A percentile compares a stretch with the other conserved stretches of the same genome.
Conservation (phyloP, 1,140 invertebrate species). For the Drosophila tani region DNA sequence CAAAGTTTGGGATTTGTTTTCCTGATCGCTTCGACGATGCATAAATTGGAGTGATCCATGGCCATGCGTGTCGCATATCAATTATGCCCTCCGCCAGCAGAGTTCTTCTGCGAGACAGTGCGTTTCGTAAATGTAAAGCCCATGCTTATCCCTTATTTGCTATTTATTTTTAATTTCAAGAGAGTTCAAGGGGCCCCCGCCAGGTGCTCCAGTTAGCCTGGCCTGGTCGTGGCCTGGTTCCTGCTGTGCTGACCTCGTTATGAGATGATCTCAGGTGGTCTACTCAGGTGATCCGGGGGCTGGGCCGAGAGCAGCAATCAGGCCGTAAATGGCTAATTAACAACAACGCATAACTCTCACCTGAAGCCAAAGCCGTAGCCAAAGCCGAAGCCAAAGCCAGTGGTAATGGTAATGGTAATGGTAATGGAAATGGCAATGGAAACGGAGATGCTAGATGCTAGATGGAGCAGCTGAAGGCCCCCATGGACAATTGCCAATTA, state of each 20-base stretch:
- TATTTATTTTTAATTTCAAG: neutral
- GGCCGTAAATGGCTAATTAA: conserved; percentile 80
- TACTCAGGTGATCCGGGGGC: conserved; percentile 33
- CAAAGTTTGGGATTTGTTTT: conserved; percentile 50
- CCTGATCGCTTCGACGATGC: conserved; percentile 61
- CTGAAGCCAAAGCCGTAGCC: conserved; percentile 42
- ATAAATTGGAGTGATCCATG: conserved; percentile 72
- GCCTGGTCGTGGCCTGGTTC: conserved; percentile 49
- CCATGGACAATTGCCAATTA: conserved; percentile 76
- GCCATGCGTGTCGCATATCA: conserved; percentile 66
- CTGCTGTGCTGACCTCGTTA: conserved; percentile 59
- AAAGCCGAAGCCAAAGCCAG: conserved; percentile 7
- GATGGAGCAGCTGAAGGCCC: conserved; percentile 3
- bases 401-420: conserved; percentile 46
- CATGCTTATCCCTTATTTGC: neutral
- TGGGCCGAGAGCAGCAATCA: conserved; percentile 55
- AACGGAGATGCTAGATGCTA: conserved; percentile 3
- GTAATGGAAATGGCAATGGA: conserved; percentile 52
- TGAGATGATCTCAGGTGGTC: conserved; percentile 24
- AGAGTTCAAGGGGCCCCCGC: conserved; percentile 23
- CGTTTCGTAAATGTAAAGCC: conserved; percentile 15
- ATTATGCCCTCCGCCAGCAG: conserved; percentile 30
- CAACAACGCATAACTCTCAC: conserved; percentile 81
- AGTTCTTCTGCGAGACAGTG: conserved; percentile 31
- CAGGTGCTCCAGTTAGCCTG: conserved; percentile 21